These are phyloP conservation scores for Eumaeus atala DNA, from an alignment of 1,140 invertebrate genomes.

Conservation along the genomic window DNA sequence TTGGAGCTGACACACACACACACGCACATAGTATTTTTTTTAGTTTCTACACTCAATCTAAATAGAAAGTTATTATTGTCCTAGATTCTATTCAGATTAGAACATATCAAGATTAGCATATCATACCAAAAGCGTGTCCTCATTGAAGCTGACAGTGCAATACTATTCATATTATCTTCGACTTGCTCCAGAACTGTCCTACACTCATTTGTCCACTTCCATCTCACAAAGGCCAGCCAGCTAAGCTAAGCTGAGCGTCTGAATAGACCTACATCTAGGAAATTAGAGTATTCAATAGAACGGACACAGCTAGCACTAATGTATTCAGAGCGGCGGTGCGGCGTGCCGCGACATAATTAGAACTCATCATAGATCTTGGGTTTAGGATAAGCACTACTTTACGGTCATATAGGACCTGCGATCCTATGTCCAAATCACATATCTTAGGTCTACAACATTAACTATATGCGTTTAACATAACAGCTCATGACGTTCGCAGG, in stretches of 20 bases:
- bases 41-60: too few relatives aligned
- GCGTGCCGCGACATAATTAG: slow-evolving; percentile 7
- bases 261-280: slow-evolving; percentile 7
- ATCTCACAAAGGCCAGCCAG: not conserved
- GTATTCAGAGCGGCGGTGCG: not conserved
- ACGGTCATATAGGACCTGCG: not conserved
- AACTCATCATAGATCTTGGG: slow-evolving; percentile 2
- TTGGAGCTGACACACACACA: too few relatives aligned
- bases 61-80: too few relatives aligned
- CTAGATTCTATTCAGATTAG: too few relatives aligned
- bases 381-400: slow-evolving; percentile 1
- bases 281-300: slow-evolving; percentile 10
- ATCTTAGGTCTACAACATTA: too few relatives aligned
- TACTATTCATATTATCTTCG: not conserved
- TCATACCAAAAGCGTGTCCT: too few relatives aligned
- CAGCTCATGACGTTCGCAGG: too few relatives aligned
- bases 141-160: not conserved
- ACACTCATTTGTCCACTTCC: slow-evolving; percentile 2
- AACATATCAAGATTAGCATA: too few relatives aligned
- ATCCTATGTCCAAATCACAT: too few relatives aligned
- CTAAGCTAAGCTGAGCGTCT: not conserved
- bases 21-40: too few relatives aligned
- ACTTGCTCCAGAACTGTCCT: not conserved
- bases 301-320: not conserved
- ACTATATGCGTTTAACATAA: too few relatives aligned